Base-by-base conservation (phyloP, 2,888 invertebrate genomes). In the Thalpophila matura region DNA sequence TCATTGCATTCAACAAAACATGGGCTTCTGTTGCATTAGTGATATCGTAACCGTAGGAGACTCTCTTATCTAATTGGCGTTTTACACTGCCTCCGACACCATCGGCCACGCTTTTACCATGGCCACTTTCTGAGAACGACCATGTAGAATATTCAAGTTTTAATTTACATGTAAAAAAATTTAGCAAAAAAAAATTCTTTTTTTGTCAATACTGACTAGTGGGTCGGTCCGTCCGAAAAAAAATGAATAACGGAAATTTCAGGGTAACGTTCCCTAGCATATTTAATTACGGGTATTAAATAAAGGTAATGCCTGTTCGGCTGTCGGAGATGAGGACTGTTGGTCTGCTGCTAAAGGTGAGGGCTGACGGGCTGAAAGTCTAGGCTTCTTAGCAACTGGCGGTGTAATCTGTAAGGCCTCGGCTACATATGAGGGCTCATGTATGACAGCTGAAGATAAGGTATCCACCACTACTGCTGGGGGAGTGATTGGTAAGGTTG, bases 331-430 rank as follows among this genome's bases (percentile, higher is more conserved):
- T 47, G 14, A 10, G 20, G 31, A 20, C 33, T 6, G 47, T 22
- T 47, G 20, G 20, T 1, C 45, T 46, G 31, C 9, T 4, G 3
- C 3, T 20, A 16, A 12, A 45, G 45, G 29, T 29, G 29, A 31
- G 29, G 20, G 46, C 18, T 29, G 46, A 46, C 5, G 29, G 46
- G 9, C 46, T 46, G 29, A 37, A 37, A 37, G 16, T 35, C 35
- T 35, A 35, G 35, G 35, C 35, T 35, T 35, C 35, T 35, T 35
- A 16, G 35, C 35, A 35, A 35, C 35, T 9, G 35, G 35, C 7
- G 16, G 35, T 35, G 35, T 35, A 35, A 35, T 35, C 9, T 35
- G 16, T 35, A 35, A 35, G 35, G 35, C 9, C 35, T 35, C 35
- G 1, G 16, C 7, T 35, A 16, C 0, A 35, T 35, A 35, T 35